phyloP scores from a whole-genome alignment of 2,797 vertebrate genomes.

The Helarctos malayanus region DNA sequence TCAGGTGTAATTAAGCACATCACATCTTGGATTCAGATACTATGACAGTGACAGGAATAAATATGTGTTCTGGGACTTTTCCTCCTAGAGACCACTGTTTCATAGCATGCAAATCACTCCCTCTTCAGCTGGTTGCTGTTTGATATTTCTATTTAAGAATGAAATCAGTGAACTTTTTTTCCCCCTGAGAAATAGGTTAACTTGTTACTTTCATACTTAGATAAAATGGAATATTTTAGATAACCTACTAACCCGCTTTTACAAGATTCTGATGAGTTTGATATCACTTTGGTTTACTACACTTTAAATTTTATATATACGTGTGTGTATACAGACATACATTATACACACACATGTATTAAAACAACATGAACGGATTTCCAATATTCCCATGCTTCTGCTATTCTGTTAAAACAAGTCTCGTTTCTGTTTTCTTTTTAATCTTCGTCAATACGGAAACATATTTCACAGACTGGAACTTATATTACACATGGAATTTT shows the following conservation, averaged over 20 bases:
- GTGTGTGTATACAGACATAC: not conserved
- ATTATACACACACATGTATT: not conserved
- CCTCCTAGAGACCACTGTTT: not conserved
- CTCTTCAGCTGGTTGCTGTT: not conserved
- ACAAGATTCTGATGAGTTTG: conserved; percentile 1
- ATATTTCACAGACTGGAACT: conserved; percentile 25
- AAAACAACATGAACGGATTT: not conserved
- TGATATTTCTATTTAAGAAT: conserved; percentile 46
- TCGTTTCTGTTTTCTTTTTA: conserved; percentile 23
- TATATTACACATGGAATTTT: not conserved
- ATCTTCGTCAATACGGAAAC: not conserved
- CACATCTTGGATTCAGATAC: not conserved
- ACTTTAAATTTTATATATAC: not conserved
- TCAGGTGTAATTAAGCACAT: not conserved
- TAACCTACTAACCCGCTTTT: conserved; percentile 4
- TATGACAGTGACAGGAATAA: not conserved
- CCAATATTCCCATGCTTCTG: not conserved
- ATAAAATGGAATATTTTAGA: conserved; percentile 35
- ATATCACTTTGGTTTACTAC: not conserved
- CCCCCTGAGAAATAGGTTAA: not conserved
- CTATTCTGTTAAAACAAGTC: not conserved
- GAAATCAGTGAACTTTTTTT: not conserved
- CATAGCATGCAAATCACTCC: not conserved
- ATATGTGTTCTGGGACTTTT: not conserved
- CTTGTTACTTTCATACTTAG: conserved; percentile 15